phyloP scores from a whole-genome alignment of 2,797 vertebrate species.

The Anguilla marmorata region DNA sequence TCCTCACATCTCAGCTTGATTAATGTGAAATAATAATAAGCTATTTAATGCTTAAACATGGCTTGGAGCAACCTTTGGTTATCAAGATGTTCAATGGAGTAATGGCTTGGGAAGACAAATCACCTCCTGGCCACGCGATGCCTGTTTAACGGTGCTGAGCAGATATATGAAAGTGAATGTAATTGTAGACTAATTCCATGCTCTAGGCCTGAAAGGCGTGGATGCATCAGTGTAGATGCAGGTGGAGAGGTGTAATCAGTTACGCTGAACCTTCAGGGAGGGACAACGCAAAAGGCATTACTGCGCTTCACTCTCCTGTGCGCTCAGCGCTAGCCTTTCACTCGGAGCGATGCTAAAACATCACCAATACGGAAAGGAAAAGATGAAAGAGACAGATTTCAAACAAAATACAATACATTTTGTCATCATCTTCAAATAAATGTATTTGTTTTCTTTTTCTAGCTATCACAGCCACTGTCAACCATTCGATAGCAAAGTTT shows the following conservation, averaged over 20 bases:
- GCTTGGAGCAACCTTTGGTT: slow-evolving; percentile 96
- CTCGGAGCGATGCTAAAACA: not conserved
- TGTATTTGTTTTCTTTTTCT: not conserved
- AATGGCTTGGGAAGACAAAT: slow-evolving; percentile 99
- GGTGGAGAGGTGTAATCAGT: slow-evolving; percentile 93
- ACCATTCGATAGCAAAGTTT: not conserved
- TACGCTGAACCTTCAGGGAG: slow-evolving; percentile 68
- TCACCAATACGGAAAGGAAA: not conserved
- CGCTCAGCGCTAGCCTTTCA: not conserved
- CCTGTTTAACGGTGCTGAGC: slow-evolving; percentile 99
- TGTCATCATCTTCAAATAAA: not conserved
- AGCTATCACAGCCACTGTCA: not conserved
- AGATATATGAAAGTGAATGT: slow-evolving; percentile 99
- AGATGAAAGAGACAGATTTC: not conserved
- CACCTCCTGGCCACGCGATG: slow-evolving; percentile 97
- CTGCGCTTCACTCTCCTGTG: not conserved
- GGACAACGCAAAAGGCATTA: not conserved
- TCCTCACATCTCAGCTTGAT: slow-evolving; percentile 98
- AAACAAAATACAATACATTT: not conserved
- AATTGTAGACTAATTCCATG: slow-evolving; percentile 98
- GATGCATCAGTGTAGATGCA: slow-evolving; percentile 83
- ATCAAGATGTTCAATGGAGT: slow-evolving; percentile 99
- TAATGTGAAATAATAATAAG: slow-evolving; percentile 99
- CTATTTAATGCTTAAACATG: slow-evolving; percentile 99
- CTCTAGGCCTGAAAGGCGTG: slow-evolving; percentile 86